These are phyloP conservation scores for Zele albiditarsus DNA, from an alignment of 2,888 invertebrate genomes.

Conservation along the genomic window DNA sequence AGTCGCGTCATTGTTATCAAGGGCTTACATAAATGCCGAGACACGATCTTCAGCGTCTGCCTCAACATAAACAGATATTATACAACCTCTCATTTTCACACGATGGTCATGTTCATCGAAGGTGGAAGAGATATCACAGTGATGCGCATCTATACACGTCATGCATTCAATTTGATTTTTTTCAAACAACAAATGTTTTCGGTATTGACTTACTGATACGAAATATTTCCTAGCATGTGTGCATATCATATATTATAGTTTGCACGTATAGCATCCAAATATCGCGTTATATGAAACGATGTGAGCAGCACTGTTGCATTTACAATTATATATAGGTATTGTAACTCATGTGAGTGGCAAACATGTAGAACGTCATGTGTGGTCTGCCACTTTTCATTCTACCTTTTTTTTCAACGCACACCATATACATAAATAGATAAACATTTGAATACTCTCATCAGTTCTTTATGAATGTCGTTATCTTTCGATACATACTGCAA, in stretches of 20 bases:
- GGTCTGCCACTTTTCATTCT: conserved; percentile 69
- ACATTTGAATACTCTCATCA: conserved; percentile 48
- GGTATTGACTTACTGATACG: no score
- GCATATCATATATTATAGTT: conserved; percentile 33
- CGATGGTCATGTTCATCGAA: conserved; percentile 62
- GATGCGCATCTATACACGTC: neutral
- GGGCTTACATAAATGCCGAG: neutral
- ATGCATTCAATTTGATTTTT: neutral
- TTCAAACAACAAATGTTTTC: no score
- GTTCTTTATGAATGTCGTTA: conserved; percentile 24
- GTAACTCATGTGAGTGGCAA: conserved; percentile 69
- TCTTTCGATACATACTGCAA: no score
- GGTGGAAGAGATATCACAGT: conserved; percentile 63
- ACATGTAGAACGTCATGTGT: conserved; percentile 73
- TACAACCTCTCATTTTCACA: neutral
- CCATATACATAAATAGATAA: neutral
- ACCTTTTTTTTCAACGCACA: conserved; percentile 55
- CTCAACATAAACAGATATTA: neutral
- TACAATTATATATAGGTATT: conserved; percentile 73
- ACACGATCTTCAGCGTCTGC: neutral
- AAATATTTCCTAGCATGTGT: no score
- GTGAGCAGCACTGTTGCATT: conserved; percentile 69
- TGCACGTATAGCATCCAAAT: neutral
- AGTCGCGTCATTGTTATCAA: neutral
- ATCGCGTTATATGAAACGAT: neutral